Evolutionary conservation across 2,797 vertebrate genomes (phyloP), one percentile per base, ranked within the genome.

Genomic region (Brachyalestes nurse): DNA sequence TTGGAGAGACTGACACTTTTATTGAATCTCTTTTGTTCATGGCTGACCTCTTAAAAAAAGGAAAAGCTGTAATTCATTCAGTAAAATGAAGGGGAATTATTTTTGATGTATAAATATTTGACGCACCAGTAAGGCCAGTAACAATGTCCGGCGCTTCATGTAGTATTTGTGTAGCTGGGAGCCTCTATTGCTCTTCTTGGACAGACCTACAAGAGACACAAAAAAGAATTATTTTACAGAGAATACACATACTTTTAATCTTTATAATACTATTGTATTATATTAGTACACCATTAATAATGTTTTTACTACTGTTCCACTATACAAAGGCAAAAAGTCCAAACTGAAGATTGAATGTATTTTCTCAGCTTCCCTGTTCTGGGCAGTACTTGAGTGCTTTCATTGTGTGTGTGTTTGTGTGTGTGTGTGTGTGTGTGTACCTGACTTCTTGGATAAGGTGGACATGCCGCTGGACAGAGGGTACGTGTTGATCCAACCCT

Each of bases 401-500:
- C 38, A 8, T 55, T 42, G 40, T 42, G 40, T 42, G 40, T 42
- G 40, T 42, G 40, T 42, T 3, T 42, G 40, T 40, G 16, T 47
- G 21, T 42, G 57, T 34, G 10, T 49, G 6, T 42, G 7, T 49
- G 19, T 65, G 23, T 53, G 40, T 2, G 17, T 51, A 99, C 97
- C 97, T 89, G 98, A 99, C 90, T 99, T 99, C 91, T 99, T 99
- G 88, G 98, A 99, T 85, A 99, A 96, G 17, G 97, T 99, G 21
- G 97, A 99, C 95, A 98, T 97, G 89, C 97, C 97, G 1, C 97
- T 99, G 86, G 98, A 98, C 83, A 98, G 93, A 0, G 97, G 97
- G 78, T 98, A 98, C 1, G 97, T 99, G 87, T 99, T 99, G 91
- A 99, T 99, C 98, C 98, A 99, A 40, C 98, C 98, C 84, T 99